phyloP scores from a whole-genome alignment of 37 sponge, comb jelly and placozoan species.

The Mnemiopsis leidyi region DNA sequence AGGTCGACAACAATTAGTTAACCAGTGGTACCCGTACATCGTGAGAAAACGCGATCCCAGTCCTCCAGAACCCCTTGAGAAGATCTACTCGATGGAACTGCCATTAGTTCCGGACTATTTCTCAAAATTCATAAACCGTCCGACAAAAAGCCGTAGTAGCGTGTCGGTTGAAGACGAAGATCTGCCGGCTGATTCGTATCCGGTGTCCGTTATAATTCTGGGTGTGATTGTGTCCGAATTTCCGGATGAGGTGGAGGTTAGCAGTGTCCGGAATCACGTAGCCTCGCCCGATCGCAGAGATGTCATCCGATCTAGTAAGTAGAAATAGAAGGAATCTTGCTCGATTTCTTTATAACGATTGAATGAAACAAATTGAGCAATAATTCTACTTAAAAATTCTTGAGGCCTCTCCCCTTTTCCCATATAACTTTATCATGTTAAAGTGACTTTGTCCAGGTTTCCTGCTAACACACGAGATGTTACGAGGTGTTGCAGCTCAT shows the following conservation, averaged over 20 bases:
- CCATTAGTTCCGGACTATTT: conserved; percentile 16
- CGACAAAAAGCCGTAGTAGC: conserved; percentile 24
- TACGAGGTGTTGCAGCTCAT: conserved; percentile 27
- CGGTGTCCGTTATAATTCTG: conserved; percentile 40
- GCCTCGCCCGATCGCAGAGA: neutral
- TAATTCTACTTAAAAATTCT: too few species aligned
- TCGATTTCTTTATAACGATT: neutral
- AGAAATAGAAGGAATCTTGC: neutral
- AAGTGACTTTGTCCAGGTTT: too few species aligned
- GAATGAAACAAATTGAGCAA: too few species aligned
- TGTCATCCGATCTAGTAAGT: neutral
- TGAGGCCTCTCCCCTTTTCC: too few species aligned
- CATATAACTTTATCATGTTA: too few species aligned
- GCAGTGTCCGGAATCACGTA: neutral
- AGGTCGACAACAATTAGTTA: conserved; percentile 26
- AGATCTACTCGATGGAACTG: neutral
- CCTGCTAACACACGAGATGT: conserved; percentile 51
- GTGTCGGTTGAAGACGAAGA: conserved; percentile 49
- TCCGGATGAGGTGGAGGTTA: conserved; percentile 19
- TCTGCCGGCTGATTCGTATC: neutral
- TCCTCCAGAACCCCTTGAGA: conserved; percentile 15
- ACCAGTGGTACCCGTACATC: conserved; percentile 46
- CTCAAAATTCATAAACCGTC: neutral
- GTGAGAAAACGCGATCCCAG: conserved; percentile 6
- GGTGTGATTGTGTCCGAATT: conserved; percentile 53